phyloP scores from a whole-genome alignment of 2,888 invertebrate species.

The Chydorus sphaericus region DNA sequence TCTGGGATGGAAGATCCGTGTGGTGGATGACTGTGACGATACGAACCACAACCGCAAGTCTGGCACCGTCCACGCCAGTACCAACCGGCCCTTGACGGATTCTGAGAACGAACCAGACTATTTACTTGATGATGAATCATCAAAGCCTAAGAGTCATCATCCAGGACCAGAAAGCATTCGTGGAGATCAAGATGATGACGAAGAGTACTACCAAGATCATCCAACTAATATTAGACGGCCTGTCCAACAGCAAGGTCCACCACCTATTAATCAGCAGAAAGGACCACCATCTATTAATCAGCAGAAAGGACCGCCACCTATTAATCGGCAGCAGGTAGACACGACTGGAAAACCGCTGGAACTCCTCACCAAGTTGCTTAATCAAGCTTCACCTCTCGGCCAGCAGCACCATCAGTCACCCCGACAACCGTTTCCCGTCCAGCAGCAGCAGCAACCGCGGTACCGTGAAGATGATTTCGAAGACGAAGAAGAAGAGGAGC shows the following conservation, averaged over 20 bases:
- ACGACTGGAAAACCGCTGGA: no score
- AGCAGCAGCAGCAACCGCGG: no score
- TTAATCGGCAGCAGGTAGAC: no score
- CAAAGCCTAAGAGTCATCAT: conserved; percentile 24
- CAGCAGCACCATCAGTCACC: background rate
- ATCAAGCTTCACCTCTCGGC: no score
- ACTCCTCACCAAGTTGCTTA: no score
- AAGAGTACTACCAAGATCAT: conserved; percentile 11
- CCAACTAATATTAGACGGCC: no score
- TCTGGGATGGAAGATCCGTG: conserved; percentile 89
- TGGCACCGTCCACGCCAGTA: conserved; percentile 22
- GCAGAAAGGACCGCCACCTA: no score
- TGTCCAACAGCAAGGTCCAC: no score
- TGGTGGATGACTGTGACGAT: conserved; percentile 62
- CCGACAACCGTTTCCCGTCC: background rate
- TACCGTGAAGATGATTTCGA: background rate
- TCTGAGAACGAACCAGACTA: background rate
- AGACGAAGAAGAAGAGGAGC: background rate
- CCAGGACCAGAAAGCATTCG: conserved; percentile 25
- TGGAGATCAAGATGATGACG: conserved; percentile 28
- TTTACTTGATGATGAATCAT: no score
- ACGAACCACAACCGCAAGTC: background rate
- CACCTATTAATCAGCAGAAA: no score
- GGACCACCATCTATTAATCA: no score
- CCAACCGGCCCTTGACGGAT: conserved; percentile 29